Base-by-base conservation (phyloP, 2,797 vertebrate species). In the Danio jaintianensis region DNA sequence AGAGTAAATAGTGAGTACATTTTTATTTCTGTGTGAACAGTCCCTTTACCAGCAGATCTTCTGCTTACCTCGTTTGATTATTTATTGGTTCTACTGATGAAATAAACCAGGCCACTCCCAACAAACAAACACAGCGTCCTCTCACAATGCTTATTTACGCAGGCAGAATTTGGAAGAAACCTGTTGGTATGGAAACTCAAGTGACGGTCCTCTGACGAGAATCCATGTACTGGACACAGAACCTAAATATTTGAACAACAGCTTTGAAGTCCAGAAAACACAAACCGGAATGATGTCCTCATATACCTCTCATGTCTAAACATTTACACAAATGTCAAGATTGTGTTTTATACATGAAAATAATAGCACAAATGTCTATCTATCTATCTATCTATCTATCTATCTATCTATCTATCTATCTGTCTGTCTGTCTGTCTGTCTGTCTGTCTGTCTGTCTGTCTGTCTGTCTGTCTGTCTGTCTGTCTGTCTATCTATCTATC, bases 231-330 rank as follows among this genome's bases (percentile, higher is more conserved):
- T 91, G 86, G 86, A 87, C 85, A 88, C 45, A 5, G 38, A 81
- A 81, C 89, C 86, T 93, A 94, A 94, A 94, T 94, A 94, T 94
- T 94, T 93, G 89, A 85, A 81, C 79, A 29, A 80, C n/a, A 89
- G 90, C 91, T 90, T 86, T 88, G 82, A 86, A 79, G 87, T 85
- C 84, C 90, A 86, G 70, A 90, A 89, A 86, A 89, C 86, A 74
- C 52, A 29, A 83, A 82, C 82, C 75, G 78, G 86, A 86, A 88
- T 53, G 72, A 83, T 76, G 84, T 90, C 78, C 83, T 87, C 82
- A 73, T 86, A 80, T 52, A 85, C 85, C 77, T 43, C 56, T 75
- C 83, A 50, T 66, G 73, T 91, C 87, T 89, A 92, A 94, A 94
- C 90, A 93, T 91, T 93, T 92, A 91, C 83, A 80, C 87, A 78